Base-by-base conservation (phyloP, 2,888 invertebrate species). In the Sphecodes monilicornis region DNA sequence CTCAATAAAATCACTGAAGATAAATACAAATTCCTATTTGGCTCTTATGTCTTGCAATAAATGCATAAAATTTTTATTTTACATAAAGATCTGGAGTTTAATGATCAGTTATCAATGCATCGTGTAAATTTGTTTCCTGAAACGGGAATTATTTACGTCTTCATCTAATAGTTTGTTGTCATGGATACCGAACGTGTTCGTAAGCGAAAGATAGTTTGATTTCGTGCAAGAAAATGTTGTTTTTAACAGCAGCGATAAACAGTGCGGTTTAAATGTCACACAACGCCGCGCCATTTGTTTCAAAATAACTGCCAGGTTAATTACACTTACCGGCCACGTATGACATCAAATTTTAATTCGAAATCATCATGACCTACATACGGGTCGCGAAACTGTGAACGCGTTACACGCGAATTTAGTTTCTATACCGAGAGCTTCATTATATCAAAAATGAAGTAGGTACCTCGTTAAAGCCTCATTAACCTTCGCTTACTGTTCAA, bases 301-400 rank as follows among this genome's bases (percentile, higher is more conserved):
- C 29, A 6, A 60, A 60, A 29, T 60, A 29, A 29, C 29, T 60
- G 60, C 60, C 60, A 32, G 60, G 60, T 32, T 60, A 60, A 60
- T 60, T 60, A 60, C 60, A 60, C 60, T 29, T 32, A 29, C 29
- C 60, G 3, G 18, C 60, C 29, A 3, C 18, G 60, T 60, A 29
- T 32, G 60, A 60, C 29, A 60, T 60, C 16, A 29, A 60, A 60
- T 60, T 60, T 60, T 60, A 60, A 60, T 60, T 29, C 60, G 60
- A 60, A 60, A 60, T 60, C 60, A 60, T 60, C 60, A 60, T 13
- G 60, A 60, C 60, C 60, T 32, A 60, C 29, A 60, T 60, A 29
- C 60, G 60, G 60, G 60, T 60, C 18, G 60, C 18, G 29, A 29
- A 32, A 60, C 60, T 26, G 60, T 16, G 16, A 29, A 26, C 60